These are phyloP conservation scores for Harpagifer antarcticus DNA, from an alignment of 2,797 vertebrate species.

Conservation along the genomic window DNA sequence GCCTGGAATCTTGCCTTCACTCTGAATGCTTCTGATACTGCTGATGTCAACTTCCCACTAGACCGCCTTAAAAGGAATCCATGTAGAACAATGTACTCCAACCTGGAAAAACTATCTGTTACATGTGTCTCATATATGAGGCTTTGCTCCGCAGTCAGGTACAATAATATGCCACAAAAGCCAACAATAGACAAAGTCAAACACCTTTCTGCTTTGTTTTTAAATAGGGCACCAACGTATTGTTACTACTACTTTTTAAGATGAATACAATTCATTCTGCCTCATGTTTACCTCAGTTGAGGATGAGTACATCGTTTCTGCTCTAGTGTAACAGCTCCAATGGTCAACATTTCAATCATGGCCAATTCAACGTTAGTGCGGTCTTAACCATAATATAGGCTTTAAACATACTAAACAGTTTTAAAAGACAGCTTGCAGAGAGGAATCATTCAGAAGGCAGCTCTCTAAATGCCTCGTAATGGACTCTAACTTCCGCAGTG, in stretches of 20 bases:
- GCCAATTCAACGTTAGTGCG: neutral
- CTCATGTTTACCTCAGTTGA: neutral
- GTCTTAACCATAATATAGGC: neutral
- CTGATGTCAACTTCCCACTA: conserved; percentile 20
- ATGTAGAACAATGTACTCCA: neutral
- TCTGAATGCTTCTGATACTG: neutral
- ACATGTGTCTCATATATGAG: neutral
- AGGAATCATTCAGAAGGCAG: conserved; percentile 21
- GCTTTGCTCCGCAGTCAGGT: neutral
- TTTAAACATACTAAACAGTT: neutral
- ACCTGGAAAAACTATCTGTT: neutral
- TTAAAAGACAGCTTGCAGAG: neutral
- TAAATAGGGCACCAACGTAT: neutral
- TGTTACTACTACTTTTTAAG: neutral
- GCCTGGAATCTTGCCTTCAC: conserved; percentile 13
- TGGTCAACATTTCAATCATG: neutral
- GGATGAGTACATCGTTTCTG: neutral
- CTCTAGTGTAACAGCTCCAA: neutral
- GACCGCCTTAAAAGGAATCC: neutral
- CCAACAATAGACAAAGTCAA: neutral
- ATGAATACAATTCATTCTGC: neutral
- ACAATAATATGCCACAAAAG: neutral
- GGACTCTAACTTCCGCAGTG: conserved; percentile 87
- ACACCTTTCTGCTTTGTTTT: neutral
- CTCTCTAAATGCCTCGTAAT: conserved; percentile 61